Evolutionary conservation across 2,113 vertebrate genomes (phyloP).

Genomic region (Poeciliopsis prolifica): DNA sequence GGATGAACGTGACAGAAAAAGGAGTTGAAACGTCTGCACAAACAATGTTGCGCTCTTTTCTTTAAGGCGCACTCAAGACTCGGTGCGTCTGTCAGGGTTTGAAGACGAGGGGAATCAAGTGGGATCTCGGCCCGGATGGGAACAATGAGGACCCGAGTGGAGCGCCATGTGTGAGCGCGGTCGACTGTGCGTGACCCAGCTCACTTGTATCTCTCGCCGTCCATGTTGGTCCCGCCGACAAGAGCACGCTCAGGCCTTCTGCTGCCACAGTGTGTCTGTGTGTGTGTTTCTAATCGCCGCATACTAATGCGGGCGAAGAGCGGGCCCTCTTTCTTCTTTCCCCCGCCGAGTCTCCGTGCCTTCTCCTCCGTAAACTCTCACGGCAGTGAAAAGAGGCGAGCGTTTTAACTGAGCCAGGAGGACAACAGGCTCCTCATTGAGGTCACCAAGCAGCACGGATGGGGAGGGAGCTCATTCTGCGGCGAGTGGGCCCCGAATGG

Average conservation of each 20-base stretch:
- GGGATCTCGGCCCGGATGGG: constrained; percentile 62
- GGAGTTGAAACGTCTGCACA: constrained; percentile 73
- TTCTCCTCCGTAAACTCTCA: constrained; percentile 71
- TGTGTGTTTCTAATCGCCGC: constrained; percentile 62
- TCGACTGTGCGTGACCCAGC: constrained; percentile 15
- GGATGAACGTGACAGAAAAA: constrained; percentile 39
- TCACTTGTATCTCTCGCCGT: constrained; percentile 34
- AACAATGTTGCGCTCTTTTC: constrained; percentile 73
- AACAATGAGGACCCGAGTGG: constrained; percentile 61
- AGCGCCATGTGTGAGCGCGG: constrained; percentile 23
- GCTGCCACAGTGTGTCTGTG: constrained; percentile 18
- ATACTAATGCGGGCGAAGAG: constrained; percentile 63
- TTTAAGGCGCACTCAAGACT: constrained; percentile 65
- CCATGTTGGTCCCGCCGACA: constrained; percentile 8
- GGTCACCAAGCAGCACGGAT: constrained; percentile 68
- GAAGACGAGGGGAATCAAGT: constrained; percentile 73
- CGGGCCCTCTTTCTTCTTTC: constrained; percentile 48
- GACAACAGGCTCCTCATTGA: constrained; percentile 77
- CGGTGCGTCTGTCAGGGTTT: constrained; percentile 65
- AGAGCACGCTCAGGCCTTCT: background rate
- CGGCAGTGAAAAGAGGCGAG: constrained; percentile 70
- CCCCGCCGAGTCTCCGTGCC: constrained; percentile 41
- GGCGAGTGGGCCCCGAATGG: constrained; percentile 68
- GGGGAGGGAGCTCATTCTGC: constrained; percentile 65
- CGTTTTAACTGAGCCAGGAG: constrained; percentile 60